Percentiles rank a stretch among this genome's conserved stretches.
Conservation (phyloP, 2,797 vertebrate genomes). For the Sorex maritimensis region DNA sequence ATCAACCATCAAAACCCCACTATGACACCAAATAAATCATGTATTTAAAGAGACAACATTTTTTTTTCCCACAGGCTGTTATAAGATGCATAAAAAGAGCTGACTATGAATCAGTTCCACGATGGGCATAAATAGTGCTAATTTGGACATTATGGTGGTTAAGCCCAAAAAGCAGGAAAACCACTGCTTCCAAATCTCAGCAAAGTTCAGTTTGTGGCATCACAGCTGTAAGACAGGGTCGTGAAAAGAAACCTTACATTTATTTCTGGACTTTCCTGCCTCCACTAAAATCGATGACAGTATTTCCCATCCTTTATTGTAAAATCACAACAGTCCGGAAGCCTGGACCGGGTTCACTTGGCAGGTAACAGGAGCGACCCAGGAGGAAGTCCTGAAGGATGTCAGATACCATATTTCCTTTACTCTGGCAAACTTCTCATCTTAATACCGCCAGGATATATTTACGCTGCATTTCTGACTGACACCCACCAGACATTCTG, state of each 20-base stretch:
- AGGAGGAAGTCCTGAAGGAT: constrained; percentile 83
- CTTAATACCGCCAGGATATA: constrained; percentile 72
- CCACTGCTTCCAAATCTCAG: constrained; percentile 75
- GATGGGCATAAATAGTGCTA: constrained; percentile 87
- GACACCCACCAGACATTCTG: not conserved
- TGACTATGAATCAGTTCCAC: constrained; percentile 88
- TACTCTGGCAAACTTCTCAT: constrained; percentile 73
- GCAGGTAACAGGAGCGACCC: constrained; percentile 66
- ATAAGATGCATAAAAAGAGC: constrained; percentile 86
- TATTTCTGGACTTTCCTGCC: constrained; percentile 76
- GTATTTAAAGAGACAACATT: constrained; percentile 88
- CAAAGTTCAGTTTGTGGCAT: constrained; percentile 66
- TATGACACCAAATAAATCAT: constrained; percentile 85
- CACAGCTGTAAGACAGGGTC: constrained; percentile 58
- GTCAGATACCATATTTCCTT: constrained; percentile 81
- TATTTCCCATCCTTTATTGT: constrained; percentile 74
- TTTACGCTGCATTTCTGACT: constrained; percentile 32
- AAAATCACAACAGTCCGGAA: constrained; percentile 78
- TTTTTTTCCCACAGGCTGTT: constrained; percentile 87
- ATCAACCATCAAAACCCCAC: constrained; percentile 85
- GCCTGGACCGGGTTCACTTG: constrained; percentile 70
- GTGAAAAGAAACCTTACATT: constrained; percentile 52
- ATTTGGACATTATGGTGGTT: constrained; percentile 89
- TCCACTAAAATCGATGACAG: constrained; percentile 65
- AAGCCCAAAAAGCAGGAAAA: constrained; percentile 88